phyloP scores from a whole-genome alignment of 2,888 invertebrate species.

The Sturmia bella region DNA sequence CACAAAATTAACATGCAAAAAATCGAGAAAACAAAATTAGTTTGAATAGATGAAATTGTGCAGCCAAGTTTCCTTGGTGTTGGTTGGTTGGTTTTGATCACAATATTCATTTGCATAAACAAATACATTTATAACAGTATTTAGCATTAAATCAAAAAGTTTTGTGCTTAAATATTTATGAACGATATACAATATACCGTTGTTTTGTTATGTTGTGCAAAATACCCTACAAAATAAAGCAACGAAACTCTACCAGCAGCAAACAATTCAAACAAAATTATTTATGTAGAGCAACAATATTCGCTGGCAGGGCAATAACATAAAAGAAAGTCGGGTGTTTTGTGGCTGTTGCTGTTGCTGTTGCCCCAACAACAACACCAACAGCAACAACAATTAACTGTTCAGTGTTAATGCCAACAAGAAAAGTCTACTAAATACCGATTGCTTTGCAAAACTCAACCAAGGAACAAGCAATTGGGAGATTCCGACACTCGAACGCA shows the following conservation, averaged over 20 bases:
- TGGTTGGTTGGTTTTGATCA: slow-evolving; percentile 34
- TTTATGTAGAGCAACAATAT: slow-evolving; percentile 29
- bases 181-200: slow-evolving; percentile 52
- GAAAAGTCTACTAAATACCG: slow-evolving; percentile 21
- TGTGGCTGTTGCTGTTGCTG: slow-evolving; percentile 3
- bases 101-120: slow-evolving; percentile 53
- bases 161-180: slow-evolving; percentile 64
- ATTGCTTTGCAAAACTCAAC: slow-evolving; percentile 24
- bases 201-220: slow-evolving; percentile 5
- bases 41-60: neutral
- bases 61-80: slow-evolving; percentile 12
- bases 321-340: neutral
- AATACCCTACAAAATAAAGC: slow-evolving; percentile 43
- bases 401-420: slow-evolving; percentile 19
- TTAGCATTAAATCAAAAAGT: slow-evolving; percentile 70
- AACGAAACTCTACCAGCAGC: slow-evolving; percentile 2
- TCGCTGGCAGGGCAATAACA: slow-evolving; percentile 17
- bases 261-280: slow-evolving; percentile 35
- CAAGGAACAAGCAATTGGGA: slow-evolving; percentile 15
- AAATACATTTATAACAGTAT: slow-evolving; percentile 62
- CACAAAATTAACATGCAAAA: slow-evolving; percentile 17
- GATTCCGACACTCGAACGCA: neutral
- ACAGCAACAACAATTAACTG: neutral
- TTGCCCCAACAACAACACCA: slow-evolving; percentile 15
- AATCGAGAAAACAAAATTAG: neutral